Base-by-base conservation (phyloP, 2,113 vertebrate genomes). In the Takifugu bimaculatus region DNA sequence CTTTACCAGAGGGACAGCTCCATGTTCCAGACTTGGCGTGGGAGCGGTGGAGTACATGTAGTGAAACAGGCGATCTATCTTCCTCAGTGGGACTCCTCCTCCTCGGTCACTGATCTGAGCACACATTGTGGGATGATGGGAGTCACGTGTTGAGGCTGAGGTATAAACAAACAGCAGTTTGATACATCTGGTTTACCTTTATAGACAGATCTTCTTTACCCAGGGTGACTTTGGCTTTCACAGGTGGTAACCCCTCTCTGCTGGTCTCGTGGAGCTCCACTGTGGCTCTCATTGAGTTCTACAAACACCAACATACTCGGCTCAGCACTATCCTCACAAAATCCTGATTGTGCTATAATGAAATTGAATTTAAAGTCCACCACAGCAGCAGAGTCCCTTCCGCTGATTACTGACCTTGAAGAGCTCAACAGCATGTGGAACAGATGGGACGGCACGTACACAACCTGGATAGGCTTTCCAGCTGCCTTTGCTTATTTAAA, bases 21-120 rank as follows among this genome's bases (percentile, higher is more conserved):
- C 91, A 0, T 93, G 93, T 79, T 97, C 93, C 77, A 96, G 79
- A 77, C 93, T 96, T 3, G 96, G 96, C 54, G 91, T 92, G 2
- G 96, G 96, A 60, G 96, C 95, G 57, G 95, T 96, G 68, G 96
- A 98, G 87, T 97, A 98, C 95, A 96, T 98, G 86, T 98, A 98
- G 89, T 97, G 94, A 87, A 98, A 98, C 54, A 98, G 89, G 29
- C 94, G 94, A 64, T 98, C 96, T 67, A 98, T 98, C 90, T 98
- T 97, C 79, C 95, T 91, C 69, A 98, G 87, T 63, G 96, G 94
- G 60, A 98, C 96, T 27, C 96, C 96, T 77, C 95, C 96, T 57
- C 96, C 96, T 78, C 90, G 66, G 81, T 97, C 95, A 60, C 93
- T 94, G 89, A 98, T 97, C 96, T 98, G 80, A 20, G 26, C 27